phyloP scores from a whole-genome alignment of 2,113 vertebrate genomes.

The Callipepla squamata region DNA sequence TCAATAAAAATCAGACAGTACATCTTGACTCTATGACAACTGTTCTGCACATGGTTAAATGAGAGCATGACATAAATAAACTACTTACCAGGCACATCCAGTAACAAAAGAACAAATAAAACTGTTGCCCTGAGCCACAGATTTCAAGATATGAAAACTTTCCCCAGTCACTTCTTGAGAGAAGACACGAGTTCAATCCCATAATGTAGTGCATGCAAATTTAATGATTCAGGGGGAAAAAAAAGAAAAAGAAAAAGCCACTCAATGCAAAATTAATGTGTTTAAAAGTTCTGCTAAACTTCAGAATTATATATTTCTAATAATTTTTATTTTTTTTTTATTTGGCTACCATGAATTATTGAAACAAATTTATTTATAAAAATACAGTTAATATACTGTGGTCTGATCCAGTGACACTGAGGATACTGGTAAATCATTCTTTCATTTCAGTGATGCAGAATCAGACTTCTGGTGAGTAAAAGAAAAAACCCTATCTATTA shows the following conservation, averaged over 20 bases:
- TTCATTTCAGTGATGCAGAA: background rate
- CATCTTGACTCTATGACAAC: background rate
- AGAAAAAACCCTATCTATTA: background rate
- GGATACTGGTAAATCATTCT: background rate
- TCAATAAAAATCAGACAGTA: background rate
- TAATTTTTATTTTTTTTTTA: background rate
- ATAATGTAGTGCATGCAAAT: background rate
- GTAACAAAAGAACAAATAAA: background rate
- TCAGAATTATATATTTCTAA: background rate
- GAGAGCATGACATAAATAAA: background rate
- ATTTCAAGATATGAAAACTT: background rate
- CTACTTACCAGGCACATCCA: background rate
- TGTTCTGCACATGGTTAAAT: background rate
- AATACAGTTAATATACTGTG: background rate
- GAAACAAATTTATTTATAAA: background rate
- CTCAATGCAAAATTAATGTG: background rate
- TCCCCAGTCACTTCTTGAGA: background rate
- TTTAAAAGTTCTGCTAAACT: background rate
- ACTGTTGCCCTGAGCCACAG: background rate
- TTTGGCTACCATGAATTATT: background rate
- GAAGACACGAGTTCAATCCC: background rate
- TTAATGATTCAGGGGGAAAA: background rate
- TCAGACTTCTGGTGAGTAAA: background rate
- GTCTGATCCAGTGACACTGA: background rate
- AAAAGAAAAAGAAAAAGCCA: background rate